A percentile compares a stretch with the other conserved stretches of the same genome.
Evolutionary conservation across 1,140 invertebrate genomes (phyloP).

Genomic region (Dreissena polymorpha): DNA sequence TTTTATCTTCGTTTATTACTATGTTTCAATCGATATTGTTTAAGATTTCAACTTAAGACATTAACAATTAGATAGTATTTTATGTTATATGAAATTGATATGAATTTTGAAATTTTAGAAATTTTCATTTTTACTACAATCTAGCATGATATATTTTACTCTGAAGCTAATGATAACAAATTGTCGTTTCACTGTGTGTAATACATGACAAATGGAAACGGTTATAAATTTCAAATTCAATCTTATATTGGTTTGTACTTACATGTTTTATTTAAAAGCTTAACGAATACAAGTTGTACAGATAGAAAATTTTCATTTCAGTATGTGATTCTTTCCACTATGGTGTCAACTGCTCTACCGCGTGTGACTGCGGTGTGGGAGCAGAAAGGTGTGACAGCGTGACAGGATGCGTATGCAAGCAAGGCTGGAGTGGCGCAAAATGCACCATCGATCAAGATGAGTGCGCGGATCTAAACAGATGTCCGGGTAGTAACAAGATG

Average conservation of each 20-base stretch:
- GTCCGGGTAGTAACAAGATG: slow-evolving; percentile 25
- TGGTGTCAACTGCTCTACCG: slow-evolving; percentile 19
- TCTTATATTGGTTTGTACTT: background rate
- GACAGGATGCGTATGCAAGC: slow-evolving; percentile 36
- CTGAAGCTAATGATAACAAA: too few species aligned
- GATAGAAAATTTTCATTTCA: background rate
- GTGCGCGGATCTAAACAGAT: background rate
- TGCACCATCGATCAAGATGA: slow-evolving; percentile 39
- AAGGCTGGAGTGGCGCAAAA: slow-evolving; percentile 20
- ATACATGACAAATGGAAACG: background rate
- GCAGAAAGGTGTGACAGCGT: slow-evolving; percentile 20
- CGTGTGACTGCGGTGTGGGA: slow-evolving; percentile 39
- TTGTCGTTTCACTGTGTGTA: too few species aligned
- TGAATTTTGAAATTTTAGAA: too few species aligned
- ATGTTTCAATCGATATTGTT: too few species aligned
- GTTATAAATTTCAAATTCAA: background rate
- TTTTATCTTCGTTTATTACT: too few species aligned
- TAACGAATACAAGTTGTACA: background rate
- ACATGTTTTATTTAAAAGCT: too few species aligned
- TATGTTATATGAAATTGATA: too few species aligned
- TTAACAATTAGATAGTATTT: too few species aligned
- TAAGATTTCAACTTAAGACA: too few species aligned
- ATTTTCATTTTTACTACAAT: too few species aligned
- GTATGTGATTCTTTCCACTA: slow-evolving; percentile 35
- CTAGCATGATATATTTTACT: background rate